Evolutionary conservation across 2,113 vertebrate genomes (phyloP).

Genomic region (Prochilodus magdalenae): DNA sequence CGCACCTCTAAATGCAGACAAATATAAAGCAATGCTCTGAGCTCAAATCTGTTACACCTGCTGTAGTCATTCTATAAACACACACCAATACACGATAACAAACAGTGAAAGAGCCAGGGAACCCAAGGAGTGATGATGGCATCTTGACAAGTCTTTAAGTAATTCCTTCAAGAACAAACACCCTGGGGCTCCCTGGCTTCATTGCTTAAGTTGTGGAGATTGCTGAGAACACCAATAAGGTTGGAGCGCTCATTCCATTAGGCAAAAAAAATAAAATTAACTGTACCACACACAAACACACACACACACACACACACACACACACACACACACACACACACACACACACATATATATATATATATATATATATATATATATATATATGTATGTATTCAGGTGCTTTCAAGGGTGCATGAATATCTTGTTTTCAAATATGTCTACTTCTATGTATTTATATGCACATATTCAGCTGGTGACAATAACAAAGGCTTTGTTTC

Average conservation of each 20-base stretch:
- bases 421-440: too few species aligned
- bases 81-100: slow-evolving; percentile 78
- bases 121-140: slow-evolving; percentile 71
- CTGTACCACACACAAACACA: too few species aligned
- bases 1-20: slow-evolving; percentile 58
- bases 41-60: slow-evolving; percentile 74
- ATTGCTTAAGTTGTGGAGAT: slow-evolving; percentile 71
- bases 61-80: slow-evolving; percentile 80
- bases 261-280: neutral
- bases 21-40: slow-evolving; percentile 63
- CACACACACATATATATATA: too few species aligned
- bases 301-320: too few species aligned
- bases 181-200: slow-evolving; percentile 74
- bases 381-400: too few species aligned
- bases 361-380: too few species aligned
- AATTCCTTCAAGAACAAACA: slow-evolving; percentile 81
- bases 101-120: slow-evolving; percentile 76
- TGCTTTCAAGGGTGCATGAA: too few species aligned
- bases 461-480: too few species aligned
- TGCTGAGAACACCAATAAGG: slow-evolving; percentile 53
- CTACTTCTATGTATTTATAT: too few species aligned
- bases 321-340: too few species aligned
- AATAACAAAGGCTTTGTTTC: too few species aligned
- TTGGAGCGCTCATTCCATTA: slow-evolving; percentile 42
- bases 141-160: slow-evolving; percentile 84